Evolutionary conservation across 2,888 invertebrate genomes (phyloP).

Genomic region (Cheilosia variabilis): DNA sequence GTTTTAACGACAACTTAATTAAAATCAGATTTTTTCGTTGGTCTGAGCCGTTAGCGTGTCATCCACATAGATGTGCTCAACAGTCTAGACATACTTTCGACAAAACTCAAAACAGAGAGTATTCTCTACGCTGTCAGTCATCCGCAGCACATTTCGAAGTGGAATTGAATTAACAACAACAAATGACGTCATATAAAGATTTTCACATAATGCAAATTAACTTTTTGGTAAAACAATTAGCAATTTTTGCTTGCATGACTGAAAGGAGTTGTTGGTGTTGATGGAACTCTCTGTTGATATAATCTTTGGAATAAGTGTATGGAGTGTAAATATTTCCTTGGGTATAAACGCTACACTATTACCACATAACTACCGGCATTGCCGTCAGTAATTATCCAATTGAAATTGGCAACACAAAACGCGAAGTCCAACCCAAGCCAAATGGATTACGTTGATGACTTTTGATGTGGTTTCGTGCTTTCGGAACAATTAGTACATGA

Average conservation of each 20-base stretch:
- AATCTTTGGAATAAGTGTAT: neutral
- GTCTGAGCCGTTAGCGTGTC: neutral
- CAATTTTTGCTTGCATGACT: neutral
- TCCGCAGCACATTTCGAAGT: neutral
- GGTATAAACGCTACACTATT: neutral
- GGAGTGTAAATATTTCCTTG: neutral
- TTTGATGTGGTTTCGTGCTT: neutral
- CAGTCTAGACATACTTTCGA: constrained; percentile 18
- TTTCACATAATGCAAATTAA: neutral
- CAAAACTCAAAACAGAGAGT: neutral
- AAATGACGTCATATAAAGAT: constrained; percentile 17
- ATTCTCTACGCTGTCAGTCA: constrained; percentile 1
- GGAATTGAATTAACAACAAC: neutral
- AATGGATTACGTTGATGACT: neutral
- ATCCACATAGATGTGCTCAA: neutral
- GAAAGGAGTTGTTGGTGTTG: neutral
- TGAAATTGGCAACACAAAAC: neutral
- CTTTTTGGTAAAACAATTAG: neutral
- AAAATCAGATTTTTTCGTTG: constrained; percentile 12
- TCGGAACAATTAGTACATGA: neutral
- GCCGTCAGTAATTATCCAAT: neutral
- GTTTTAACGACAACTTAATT: constrained; percentile 12
- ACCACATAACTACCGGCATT: neutral
- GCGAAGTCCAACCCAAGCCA: neutral
- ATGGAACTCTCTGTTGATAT: neutral